phyloP scores from a whole-genome alignment of 2,888 invertebrate genomes.

The Lycaena phlaeas region DNA sequence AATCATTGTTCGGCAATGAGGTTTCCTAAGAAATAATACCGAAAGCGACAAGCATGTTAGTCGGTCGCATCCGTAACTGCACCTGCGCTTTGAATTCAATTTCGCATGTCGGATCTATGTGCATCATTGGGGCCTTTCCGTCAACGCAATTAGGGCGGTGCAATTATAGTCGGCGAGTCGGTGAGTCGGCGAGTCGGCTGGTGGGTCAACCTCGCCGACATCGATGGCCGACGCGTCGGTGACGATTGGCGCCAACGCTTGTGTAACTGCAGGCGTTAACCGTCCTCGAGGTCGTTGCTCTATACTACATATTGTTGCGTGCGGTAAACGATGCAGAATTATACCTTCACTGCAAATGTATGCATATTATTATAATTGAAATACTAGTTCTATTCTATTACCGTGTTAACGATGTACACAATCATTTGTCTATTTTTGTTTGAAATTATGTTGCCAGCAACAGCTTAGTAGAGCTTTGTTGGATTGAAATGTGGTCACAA shows the following conservation, averaged over 20 bases:
- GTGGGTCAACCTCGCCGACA: conserved; percentile 58
- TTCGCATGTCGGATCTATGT: conserved; percentile 45
- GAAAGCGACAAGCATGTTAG: too few species aligned
- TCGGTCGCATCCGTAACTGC: conserved; percentile 37
- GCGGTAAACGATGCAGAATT: background rate
- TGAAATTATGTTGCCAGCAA: too few species aligned
- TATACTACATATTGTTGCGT: conserved; percentile 16
- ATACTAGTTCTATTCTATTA: background rate
- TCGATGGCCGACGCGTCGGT: too few species aligned
- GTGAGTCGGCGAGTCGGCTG: conserved; percentile 45
- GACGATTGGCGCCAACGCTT: conserved; percentile 62
- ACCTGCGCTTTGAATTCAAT: conserved; percentile 53
- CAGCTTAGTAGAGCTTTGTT: too few species aligned
- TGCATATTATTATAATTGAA: conserved; percentile 4
- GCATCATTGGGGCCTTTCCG: conserved; percentile 17
- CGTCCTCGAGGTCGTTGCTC: conserved; percentile 60
- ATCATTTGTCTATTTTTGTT: background rate
- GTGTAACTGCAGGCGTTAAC: too few species aligned
- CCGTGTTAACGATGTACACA: background rate
- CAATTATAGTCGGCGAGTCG: conserved; percentile 51
- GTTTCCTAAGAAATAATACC: too few species aligned
- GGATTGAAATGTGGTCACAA: too few species aligned
- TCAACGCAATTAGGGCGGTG: conserved; percentile 63
- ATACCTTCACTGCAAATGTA: too few species aligned
- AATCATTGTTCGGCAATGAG: too few species aligned